A percentile compares a stretch with the other conserved stretches of the same genome.
Conservation (phyloP, 2,113 vertebrate species). For the Brienomyrus longianalis region DNA sequence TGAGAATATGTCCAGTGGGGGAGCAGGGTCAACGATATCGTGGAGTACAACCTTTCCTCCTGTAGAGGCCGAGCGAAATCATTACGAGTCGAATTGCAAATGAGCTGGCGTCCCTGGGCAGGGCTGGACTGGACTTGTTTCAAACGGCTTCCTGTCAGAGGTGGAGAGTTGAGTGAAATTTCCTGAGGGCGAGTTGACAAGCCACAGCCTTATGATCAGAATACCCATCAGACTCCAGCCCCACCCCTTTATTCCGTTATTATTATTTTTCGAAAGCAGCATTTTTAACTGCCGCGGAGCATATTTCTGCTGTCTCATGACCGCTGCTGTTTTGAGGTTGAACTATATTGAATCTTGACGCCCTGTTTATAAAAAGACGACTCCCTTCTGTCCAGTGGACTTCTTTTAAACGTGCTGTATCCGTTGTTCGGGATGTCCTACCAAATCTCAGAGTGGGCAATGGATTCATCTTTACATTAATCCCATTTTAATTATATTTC, state of each 20-base stretch:
- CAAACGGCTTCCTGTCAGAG: conserved; percentile 8
- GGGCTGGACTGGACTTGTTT: neutral
- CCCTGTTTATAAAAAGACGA: neutral
- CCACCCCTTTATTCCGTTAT: neutral
- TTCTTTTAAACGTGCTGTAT: neutral
- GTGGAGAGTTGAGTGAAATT: conserved; percentile 17
- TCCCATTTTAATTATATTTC: neutral
- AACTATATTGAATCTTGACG: neutral
- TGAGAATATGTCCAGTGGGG: neutral
- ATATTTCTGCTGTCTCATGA: conserved; percentile 2
- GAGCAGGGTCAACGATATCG: neutral
- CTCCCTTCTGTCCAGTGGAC: neutral
- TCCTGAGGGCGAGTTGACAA: conserved; percentile 16
- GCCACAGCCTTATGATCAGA: conserved; percentile 1
- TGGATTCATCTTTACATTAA: neutral
- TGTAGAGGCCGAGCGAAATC: neutral
- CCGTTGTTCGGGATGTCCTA: neutral
- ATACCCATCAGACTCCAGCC: neutral
- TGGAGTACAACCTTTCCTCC: neutral
- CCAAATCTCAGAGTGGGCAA: neutral
- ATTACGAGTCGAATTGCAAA: conserved; percentile 18
- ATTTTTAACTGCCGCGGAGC: neutral
- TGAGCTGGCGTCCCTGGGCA: neutral
- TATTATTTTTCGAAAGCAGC: neutral
- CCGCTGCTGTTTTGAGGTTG: neutral